Evolutionary conservation across 2,113 vertebrate genomes (phyloP).

Genomic region (Laticauda laticaudata): DNA sequence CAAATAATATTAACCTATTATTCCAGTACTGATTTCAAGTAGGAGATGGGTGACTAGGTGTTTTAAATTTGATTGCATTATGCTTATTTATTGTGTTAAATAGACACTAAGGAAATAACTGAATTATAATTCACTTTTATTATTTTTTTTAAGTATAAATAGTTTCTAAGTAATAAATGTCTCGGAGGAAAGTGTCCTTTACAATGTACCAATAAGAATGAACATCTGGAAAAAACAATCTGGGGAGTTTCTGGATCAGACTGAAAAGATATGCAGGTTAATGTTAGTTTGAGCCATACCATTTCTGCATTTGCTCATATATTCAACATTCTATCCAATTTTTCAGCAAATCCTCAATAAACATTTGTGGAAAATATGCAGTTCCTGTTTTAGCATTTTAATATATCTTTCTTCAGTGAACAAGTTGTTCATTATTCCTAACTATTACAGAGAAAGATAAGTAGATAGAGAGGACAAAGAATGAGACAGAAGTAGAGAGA

Average conservation of each 20-base stretch:
- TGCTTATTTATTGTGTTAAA: constrained; percentile 25
- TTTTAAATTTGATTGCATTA: constrained; percentile 7
- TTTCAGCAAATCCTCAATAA: neutral
- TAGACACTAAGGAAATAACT: constrained; percentile 22
- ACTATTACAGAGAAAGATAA: too few relatives aligned
- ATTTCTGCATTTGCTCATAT: neutral
- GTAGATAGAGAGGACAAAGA: too few relatives aligned
- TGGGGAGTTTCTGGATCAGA: neutral
- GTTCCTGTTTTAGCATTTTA: neutral
- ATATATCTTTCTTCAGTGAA: neutral
- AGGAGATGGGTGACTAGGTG: neutral
- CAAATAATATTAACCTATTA: constrained; percentile 4
- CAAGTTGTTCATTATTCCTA: neutral
- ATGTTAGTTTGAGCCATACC: neutral
- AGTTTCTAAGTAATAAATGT: neutral
- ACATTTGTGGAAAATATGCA: neutral
- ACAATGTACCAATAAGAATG: too few relatives aligned
- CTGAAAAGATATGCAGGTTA: neutral
- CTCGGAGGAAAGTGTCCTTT: neutral
- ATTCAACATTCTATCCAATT: neutral
- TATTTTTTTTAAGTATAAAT: neutral
- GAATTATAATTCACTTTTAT: neutral
- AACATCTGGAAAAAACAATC: too few relatives aligned
- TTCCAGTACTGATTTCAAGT: constrained; percentile 1
- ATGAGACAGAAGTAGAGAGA: too few relatives aligned